A percentile compares a stretch with the other conserved stretches of the same genome.
Evolutionary conservation across 2,797 vertebrate species (phyloP).

Genomic region (Spondyliosoma cantharus): DNA sequence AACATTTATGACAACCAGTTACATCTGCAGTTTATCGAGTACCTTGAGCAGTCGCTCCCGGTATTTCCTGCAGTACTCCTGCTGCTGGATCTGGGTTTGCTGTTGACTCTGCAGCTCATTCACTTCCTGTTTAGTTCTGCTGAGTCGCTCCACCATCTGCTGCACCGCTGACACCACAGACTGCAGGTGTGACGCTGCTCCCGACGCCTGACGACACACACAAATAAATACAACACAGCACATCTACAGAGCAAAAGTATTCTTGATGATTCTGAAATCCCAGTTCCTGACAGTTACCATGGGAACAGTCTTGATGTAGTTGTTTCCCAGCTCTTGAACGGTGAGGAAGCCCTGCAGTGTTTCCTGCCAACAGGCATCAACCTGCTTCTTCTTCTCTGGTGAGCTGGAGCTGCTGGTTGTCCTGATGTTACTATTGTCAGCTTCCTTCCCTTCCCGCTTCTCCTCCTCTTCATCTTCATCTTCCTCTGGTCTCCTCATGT

Average conservation of each 20-base stretch:
- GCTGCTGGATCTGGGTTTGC: constrained; percentile 78
- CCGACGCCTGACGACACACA: constrained; percentile 77
- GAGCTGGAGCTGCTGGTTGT: neutral
- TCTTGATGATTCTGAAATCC: neutral
- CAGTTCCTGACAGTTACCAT: constrained; percentile 24
- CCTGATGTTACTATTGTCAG: neutral
- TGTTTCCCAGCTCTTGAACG: constrained; percentile 84
- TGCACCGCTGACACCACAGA: constrained; percentile 70
- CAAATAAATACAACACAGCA: neutral
- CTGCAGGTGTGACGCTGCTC: constrained; percentile 70
- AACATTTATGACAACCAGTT: neutral
- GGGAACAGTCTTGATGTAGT: constrained; percentile 70
- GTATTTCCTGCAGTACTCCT: constrained; percentile 84
- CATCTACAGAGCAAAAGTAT: neutral
- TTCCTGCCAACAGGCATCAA: constrained; percentile 6
- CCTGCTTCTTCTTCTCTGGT: neutral
- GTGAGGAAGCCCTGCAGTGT: constrained; percentile 66
- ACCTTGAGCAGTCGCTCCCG: constrained; percentile 59
- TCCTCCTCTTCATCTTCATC: constrained; percentile 69
- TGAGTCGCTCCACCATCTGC: constrained; percentile 78
- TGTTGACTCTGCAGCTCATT: constrained; percentile 77
- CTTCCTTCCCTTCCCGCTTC: constrained; percentile 13
- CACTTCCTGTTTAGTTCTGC: constrained; percentile 83
- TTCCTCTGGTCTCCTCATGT: constrained; percentile 69
- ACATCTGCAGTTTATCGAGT: neutral